Evolutionary conservation across 2,797 vertebrate species (phyloP).

Genomic region (Platalea minor): DNA sequence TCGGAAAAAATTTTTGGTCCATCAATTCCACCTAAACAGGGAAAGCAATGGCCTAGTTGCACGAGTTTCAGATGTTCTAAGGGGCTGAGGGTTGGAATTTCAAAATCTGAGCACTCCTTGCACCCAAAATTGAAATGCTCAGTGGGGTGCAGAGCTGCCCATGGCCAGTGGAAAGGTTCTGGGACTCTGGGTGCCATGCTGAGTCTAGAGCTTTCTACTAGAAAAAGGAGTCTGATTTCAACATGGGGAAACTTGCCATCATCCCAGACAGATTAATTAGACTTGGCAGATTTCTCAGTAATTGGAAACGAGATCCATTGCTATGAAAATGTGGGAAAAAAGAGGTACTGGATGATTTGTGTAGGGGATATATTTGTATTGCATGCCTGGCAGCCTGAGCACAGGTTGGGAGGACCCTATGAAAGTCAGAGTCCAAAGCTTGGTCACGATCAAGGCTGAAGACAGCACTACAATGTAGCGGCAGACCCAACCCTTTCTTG

Average conservation of each 20-base stretch:
- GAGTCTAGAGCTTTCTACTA: neutral
- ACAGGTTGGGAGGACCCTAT: neutral
- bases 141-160: neutral
- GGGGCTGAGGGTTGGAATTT: neutral
- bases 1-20: neutral
- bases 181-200: neutral
- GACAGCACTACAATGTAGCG: neutral
- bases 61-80: neutral
- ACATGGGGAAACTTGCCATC: neutral
- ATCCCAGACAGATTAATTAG: conserved; percentile 22
- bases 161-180: neutral
- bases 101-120: neutral
- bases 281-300: neutral
- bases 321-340: neutral
- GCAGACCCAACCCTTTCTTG: neutral
- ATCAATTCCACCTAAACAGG: neutral
- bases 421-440: neutral
- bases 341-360: neutral
- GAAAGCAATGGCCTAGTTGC: neutral
- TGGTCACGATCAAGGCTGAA: neutral
- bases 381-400: neutral
- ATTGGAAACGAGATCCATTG: neutral
- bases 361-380: neutral
- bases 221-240: neutral
- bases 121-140: fast-evolving